These are phyloP conservation scores for Aethina tumida DNA, from an alignment of 1,140 invertebrate species.

Conservation along the genomic window DNA sequence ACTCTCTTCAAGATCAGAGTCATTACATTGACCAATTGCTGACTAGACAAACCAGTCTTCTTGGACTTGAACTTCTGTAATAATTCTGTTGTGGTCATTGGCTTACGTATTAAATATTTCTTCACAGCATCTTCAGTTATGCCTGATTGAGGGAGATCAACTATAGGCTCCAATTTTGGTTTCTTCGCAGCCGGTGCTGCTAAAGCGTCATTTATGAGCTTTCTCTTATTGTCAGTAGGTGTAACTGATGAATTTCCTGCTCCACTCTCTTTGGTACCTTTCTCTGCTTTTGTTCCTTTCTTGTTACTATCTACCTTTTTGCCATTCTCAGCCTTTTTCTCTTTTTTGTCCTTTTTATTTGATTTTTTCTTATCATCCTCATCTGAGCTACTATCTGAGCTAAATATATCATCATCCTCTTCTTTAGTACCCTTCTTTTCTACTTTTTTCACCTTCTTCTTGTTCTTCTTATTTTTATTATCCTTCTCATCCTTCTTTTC, in stretches of 20 bases:
- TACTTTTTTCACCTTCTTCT: slow-evolving; percentile 51
- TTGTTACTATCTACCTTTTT: slow-evolving; percentile 33
- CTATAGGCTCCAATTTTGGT: slow-evolving; percentile 42
- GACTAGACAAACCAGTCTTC: slow-evolving; percentile 79
- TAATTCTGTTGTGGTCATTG: slow-evolving; percentile 91
- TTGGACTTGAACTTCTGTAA: slow-evolving; percentile 93
- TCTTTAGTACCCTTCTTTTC: slow-evolving; percentile 46
- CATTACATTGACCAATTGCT: slow-evolving; percentile 85
- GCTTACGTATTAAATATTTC: slow-evolving; percentile 86
- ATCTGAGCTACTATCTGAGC: slow-evolving; percentile 65
- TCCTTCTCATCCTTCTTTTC: slow-evolving; percentile 47
- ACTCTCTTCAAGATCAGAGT: slow-evolving; percentile 91
- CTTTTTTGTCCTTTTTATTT: too few species aligned
- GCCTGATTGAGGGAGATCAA: slow-evolving; percentile 47
- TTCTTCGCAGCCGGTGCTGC: slow-evolving; percentile 45
- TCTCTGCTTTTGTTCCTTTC: slow-evolving; percentile 39
- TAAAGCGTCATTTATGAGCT: slow-evolving; percentile 27
- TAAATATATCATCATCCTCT: slow-evolving; percentile 54
- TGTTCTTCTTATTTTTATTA: slow-evolving; percentile 48
- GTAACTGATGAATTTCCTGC: slow-evolving; percentile 53
- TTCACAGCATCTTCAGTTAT: slow-evolving; percentile 91
- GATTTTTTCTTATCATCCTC: slow-evolving; percentile 46
- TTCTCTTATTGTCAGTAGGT: slow-evolving; percentile 40
- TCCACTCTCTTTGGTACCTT: slow-evolving; percentile 33
- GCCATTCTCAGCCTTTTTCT: too few species aligned